These are phyloP conservation scores for Heliocidaris tuberculata DNA, from an alignment of 35 echinoderm and acorn worm species.

Conservation along the genomic window DNA sequence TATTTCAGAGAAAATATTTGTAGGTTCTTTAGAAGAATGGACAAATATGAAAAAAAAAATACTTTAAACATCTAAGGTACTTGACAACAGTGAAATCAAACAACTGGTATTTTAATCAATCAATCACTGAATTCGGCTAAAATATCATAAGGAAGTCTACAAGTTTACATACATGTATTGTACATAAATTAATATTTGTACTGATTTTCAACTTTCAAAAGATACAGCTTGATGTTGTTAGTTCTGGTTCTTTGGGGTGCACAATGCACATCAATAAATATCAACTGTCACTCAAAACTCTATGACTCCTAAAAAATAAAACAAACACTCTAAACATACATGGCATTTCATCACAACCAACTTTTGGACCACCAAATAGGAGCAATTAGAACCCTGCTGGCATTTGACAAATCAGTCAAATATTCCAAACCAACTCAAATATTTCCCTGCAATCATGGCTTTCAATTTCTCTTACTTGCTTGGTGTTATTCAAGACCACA, in stretches of 20 bases:
- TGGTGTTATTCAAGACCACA: background rate
- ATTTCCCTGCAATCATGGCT: conserved; percentile 7
- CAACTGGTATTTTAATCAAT: too few relatives aligned
- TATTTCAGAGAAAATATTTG: too few relatives aligned
- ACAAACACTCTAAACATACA: background rate
- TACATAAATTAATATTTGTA: background rate
- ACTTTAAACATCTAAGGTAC: too few relatives aligned
- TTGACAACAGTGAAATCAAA: too few relatives aligned
- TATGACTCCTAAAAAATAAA: background rate
- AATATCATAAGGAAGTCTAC: background rate
- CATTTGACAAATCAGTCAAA: conserved; percentile 14
- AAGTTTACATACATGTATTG: background rate
- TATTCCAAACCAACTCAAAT: conserved; percentile 20
- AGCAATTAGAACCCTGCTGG: conserved; percentile 29
- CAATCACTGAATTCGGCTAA: background rate
- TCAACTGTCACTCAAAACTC: background rate
- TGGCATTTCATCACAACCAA: background rate
- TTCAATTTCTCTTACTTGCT: conserved; percentile 16
- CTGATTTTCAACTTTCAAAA: background rate
- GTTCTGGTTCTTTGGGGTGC: background rate
- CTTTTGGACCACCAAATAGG: background rate
- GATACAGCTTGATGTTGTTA: background rate
- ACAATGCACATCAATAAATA: background rate
- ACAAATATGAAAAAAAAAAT: too few relatives aligned
- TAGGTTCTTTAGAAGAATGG: too few relatives aligned